Evolutionary conservation across 2,797 vertebrate species (phyloP).

Genomic region (Mormyrops attenuatus): DNA sequence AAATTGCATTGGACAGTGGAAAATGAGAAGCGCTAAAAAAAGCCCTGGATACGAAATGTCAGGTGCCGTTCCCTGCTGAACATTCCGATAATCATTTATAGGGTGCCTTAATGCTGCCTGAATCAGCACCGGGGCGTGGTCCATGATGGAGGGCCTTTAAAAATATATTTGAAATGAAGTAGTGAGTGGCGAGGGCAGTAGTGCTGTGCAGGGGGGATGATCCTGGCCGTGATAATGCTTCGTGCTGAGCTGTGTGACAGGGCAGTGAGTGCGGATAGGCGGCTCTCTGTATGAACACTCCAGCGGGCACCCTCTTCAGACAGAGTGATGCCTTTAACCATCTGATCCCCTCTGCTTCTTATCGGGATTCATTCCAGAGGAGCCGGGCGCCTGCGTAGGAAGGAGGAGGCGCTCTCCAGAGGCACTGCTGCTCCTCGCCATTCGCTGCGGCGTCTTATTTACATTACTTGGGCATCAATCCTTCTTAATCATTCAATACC

Average conservation of each 20-base stretch:
- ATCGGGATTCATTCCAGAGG: conserved; percentile 31
- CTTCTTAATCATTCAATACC: not conserved
- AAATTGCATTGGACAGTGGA: not conserved
- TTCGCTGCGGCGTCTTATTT: not conserved
- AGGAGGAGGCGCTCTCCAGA: not conserved
- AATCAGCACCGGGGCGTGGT: not conserved
- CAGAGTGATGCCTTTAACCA: too few species aligned
- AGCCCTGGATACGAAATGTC: not conserved
- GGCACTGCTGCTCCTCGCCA: not conserved
- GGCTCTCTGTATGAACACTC: not conserved
- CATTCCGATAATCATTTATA: not conserved
- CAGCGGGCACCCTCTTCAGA: not conserved
- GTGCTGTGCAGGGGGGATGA: not conserved
- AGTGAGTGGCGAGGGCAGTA: not conserved
- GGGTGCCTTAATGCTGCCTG: not conserved
- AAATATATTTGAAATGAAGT: not conserved
- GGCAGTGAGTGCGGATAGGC: not conserved
- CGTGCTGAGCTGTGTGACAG: not conserved
- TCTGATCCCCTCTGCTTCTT: conserved; percentile 48
- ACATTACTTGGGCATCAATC: not conserved
- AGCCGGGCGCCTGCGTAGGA: not conserved
- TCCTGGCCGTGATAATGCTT: not conserved
- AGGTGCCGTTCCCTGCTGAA: not conserved
- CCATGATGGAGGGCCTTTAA: not conserved
- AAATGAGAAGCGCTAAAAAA: not conserved